These are phyloP conservation scores for Oreochromis mossambicus DNA, from an alignment of 2,797 vertebrate species.

Conservation along the genomic window DNA sequence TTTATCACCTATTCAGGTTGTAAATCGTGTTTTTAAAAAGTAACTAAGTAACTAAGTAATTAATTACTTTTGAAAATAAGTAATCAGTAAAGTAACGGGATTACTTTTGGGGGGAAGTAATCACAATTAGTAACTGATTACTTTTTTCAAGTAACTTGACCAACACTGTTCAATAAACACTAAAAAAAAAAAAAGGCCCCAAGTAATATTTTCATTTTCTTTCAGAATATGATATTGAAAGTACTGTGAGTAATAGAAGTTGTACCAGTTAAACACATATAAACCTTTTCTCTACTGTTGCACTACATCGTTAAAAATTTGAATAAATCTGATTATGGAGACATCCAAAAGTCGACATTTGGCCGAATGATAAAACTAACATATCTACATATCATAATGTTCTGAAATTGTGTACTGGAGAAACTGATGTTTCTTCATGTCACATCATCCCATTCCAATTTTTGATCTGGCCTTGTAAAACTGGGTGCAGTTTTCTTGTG, in stretches of 20 bases:
- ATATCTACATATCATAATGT: not conserved
- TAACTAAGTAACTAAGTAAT: too few species aligned
- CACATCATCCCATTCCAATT: not conserved
- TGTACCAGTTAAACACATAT: not conserved
- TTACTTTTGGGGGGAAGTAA: too few species aligned
- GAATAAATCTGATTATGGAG: not conserved
- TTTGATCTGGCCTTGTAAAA: not conserved
- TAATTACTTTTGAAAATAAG: too few species aligned
- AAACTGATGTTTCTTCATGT: not conserved
- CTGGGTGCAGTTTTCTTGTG: not conserved
- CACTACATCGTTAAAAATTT: not conserved
- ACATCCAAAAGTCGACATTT: not conserved
- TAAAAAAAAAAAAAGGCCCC: too few species aligned
- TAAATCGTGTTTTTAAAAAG: too few species aligned
- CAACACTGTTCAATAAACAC: too few species aligned
- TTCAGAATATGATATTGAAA: not conserved
- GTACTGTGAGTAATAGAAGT: not conserved
- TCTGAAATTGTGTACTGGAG: not conserved
- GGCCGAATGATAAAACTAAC: not conserved
- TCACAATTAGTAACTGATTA: too few species aligned
- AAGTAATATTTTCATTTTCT: not conserved
- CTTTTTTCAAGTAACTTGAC: too few species aligned
- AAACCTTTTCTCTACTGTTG: not conserved
- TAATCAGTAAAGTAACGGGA: too few species aligned
- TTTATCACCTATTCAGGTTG: too few species aligned